Conservation (phyloP, 2,113 vertebrate species). For the Monopterus albus region DNA sequence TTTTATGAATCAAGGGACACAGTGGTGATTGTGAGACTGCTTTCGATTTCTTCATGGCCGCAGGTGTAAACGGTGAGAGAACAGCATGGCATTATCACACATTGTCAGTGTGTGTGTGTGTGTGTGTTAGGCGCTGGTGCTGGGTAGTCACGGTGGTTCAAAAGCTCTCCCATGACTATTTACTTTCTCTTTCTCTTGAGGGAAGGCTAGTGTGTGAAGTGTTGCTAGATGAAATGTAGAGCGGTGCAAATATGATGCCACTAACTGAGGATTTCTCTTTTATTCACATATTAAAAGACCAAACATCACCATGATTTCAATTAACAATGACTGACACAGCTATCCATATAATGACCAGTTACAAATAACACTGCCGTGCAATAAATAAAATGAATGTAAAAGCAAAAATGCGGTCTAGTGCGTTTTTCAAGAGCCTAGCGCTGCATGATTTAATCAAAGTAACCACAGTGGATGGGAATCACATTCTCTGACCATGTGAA, state of each 20-base stretch:
- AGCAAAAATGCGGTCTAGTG: background rate
- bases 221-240: too few relatives aligned
- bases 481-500: background rate
- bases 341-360: background rate
- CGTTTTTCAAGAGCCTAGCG: background rate
- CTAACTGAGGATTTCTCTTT: background rate
- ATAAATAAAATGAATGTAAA: too few relatives aligned
- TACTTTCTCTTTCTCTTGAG: too few relatives aligned
- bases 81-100: background rate
- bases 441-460: too few relatives aligned
- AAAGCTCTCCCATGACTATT: background rate
- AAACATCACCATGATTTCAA: background rate
- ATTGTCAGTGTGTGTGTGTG: background rate
- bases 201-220: too few relatives aligned
- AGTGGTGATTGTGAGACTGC: background rate
- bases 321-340: background rate
- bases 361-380: background rate
- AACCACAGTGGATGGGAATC: background rate
- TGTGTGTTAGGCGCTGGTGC: background rate
- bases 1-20: background rate
- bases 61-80: slow-evolving; percentile 17
- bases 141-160: slow-evolving; percentile 2
- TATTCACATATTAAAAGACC: too few relatives aligned
- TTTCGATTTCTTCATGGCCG: background rate
- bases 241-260: slow-evolving; percentile 10